These are phyloP conservation scores for Hoplodrina ambigua DNA, from an alignment of 2,888 invertebrate genomes.

Conservation along the genomic window DNA sequence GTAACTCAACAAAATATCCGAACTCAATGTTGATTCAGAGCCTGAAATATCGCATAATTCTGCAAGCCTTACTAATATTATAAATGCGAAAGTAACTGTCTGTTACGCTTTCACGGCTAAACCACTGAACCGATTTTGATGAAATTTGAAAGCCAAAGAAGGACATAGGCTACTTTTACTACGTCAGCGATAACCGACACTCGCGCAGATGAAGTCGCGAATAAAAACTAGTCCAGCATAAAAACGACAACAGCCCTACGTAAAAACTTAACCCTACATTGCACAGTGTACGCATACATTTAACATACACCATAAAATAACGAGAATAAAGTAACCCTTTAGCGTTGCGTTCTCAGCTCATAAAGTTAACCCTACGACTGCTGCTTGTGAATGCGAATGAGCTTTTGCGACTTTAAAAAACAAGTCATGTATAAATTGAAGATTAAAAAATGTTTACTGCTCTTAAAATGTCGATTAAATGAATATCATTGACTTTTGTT, in stretches of 20 bases:
- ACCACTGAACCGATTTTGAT: too few species aligned
- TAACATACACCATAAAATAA: conserved; percentile 47
- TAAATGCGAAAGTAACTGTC: too few species aligned
- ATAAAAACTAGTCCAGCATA: not conserved
- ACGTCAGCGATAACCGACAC: too few species aligned
- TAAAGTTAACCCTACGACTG: conserved; percentile 62
- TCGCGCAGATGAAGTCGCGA: too few species aligned
- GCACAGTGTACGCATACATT: conserved; percentile 9
- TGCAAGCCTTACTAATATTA: not conserved
- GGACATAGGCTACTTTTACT: too few species aligned
- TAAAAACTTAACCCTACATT: conserved; percentile 16
- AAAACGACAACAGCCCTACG: not conserved
- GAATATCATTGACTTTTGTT: conserved; percentile 60
- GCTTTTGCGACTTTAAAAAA: conserved; percentile 45
- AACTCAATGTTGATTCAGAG: not conserved
- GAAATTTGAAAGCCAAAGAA: too few species aligned
- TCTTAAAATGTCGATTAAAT: conserved; percentile 59
- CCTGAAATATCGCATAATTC: not conserved
- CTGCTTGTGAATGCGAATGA: conserved; percentile 58
- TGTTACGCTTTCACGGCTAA: too few species aligned
- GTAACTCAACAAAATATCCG: too few species aligned
- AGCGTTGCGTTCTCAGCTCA: conserved; percentile 64
- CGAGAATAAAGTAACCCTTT: conserved; percentile 60
- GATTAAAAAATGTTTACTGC: conserved; percentile 62
- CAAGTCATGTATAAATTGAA: conserved; percentile 54